Conservation (phyloP, 1,140 invertebrate genomes). For the Drosophila aff. region DNA sequence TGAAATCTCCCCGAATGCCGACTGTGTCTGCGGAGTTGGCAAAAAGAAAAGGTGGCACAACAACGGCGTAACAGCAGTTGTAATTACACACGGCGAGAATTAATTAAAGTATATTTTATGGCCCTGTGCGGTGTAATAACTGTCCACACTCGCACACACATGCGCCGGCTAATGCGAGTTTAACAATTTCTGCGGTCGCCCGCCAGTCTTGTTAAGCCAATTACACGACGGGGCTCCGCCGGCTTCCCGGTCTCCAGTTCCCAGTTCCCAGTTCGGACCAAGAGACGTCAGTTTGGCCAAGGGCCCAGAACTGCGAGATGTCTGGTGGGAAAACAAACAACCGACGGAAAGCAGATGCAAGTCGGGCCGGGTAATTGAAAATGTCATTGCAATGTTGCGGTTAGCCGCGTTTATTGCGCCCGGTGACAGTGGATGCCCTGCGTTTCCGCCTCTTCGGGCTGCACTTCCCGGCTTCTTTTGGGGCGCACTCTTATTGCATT, state of each 20-base stretch:
- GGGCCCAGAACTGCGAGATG: slow-evolving; percentile 48
- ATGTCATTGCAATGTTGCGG: slow-evolving; percentile 70
- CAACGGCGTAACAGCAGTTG: slow-evolving; percentile 28
- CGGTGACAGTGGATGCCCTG: slow-evolving; percentile 5
- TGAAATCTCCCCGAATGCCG: slow-evolving; percentile 51
- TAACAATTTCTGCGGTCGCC: slow-evolving; percentile 69
- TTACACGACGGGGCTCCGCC: slow-evolving; percentile 55
- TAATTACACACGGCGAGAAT: slow-evolving; percentile 66
- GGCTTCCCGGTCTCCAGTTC: slow-evolving; percentile 9
- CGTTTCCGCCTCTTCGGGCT: slow-evolving; percentile 1
- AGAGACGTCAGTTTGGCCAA: neutral
- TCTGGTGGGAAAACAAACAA: slow-evolving; percentile 69
- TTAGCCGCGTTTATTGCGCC: slow-evolving; percentile 22
- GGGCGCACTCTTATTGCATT: neutral
- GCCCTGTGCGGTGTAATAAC: slow-evolving; percentile 63
- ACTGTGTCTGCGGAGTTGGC: slow-evolving; percentile 34
- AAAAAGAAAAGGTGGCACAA: slow-evolving; percentile 34
- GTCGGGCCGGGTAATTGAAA: slow-evolving; percentile 44
- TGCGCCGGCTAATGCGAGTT: slow-evolving; percentile 65
- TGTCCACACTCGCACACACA: slow-evolving; percentile 47
- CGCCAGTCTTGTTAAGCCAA: slow-evolving; percentile 76
- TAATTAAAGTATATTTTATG: slow-evolving; percentile 81
- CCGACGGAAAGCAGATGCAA: slow-evolving; percentile 5
- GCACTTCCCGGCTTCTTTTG: slow-evolving; percentile 34
- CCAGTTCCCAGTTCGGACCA: slow-evolving; percentile 2